A percentile compares a stretch with the other conserved stretches of the same genome.
These are phyloP conservation scores for Lytechinus variegatus DNA, from an alignment of 35 echinoderm and acorn worm genomes.

Conservation along the genomic window DNA sequence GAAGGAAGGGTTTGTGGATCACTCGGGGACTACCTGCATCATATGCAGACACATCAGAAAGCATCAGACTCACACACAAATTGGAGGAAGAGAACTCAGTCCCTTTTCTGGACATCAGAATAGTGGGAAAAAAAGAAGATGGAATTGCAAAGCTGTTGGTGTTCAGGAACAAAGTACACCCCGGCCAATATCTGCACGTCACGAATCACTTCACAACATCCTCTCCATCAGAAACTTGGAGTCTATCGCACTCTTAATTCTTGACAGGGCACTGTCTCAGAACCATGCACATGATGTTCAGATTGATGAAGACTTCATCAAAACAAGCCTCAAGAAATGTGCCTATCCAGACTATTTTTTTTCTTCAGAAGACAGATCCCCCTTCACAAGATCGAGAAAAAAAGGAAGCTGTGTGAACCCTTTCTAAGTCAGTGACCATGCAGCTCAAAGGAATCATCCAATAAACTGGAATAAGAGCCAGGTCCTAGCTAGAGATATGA, in stretches of 20 bases:
- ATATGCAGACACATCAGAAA: not conserved
- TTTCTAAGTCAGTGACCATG: not conserved
- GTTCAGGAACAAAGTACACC: not conserved
- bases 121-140: not conserved
- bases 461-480: not conserved
- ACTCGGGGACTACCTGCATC: not conserved
- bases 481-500: not conserved
- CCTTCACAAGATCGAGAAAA: not conserved
- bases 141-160: not conserved
- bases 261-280: not conserved
- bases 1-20: not conserved
- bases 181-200: not conserved
- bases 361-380: too few relatives aligned
- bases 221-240: not conserved
- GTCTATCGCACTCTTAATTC: not conserved
- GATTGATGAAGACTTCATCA: too few relatives aligned
- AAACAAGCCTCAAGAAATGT: too few relatives aligned
- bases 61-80: not conserved
- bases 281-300: too few relatives aligned
- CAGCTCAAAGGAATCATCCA: not conserved
- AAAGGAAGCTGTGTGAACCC: not conserved
- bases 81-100: not conserved
- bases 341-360: too few relatives aligned
- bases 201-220: not conserved
- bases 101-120: not conserved